phyloP scores from a whole-genome alignment of 2,888 invertebrate species.

The Drosophila meridiana region DNA sequence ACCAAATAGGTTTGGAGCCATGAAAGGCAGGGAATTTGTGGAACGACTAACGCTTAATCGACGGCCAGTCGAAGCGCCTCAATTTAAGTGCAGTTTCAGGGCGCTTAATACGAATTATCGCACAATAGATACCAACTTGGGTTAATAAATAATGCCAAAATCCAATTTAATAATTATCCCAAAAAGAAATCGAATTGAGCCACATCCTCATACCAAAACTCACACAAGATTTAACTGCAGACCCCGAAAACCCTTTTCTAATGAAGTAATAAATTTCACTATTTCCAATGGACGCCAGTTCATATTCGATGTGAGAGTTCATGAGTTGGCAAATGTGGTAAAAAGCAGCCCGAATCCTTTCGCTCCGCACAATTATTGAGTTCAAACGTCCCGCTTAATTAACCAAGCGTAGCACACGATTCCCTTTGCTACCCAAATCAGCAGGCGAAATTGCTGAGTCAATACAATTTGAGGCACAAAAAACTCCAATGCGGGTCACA shows the following conservation, averaged over 20 bases:
- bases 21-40: not conserved
- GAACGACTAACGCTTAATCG: conserved; percentile 6
- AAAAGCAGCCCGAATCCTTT: conserved; percentile 17
- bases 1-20: not conserved
- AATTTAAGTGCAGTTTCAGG: conserved; percentile 14
- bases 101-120: conserved; percentile 1
- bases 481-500: conserved; percentile 54
- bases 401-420: conserved; percentile 53
- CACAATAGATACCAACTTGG: not conserved
- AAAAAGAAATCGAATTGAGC: not conserved
- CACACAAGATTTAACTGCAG: not conserved
- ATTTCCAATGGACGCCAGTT: not conserved
- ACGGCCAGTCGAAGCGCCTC: conserved; percentile 6
- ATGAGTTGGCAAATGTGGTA: conserved; percentile 21
- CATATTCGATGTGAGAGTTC: not conserved
- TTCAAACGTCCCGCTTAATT: conserved; percentile 64
- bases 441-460: conserved; percentile 64
- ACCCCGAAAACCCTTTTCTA: not conserved
- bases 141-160: not conserved
- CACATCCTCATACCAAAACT: no score
- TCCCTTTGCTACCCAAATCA: conserved; percentile 61
- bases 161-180: not conserved
- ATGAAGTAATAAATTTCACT: conserved; percentile 5
- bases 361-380: conserved; percentile 27
- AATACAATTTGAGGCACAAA: conserved; percentile 46